A percentile compares a stretch with the other conserved stretches of the same genome.
These are phyloP conservation scores for Porphyrio hochstetteri DNA, from an alignment of 2,113 vertebrate genomes.

Conservation along the genomic window DNA sequence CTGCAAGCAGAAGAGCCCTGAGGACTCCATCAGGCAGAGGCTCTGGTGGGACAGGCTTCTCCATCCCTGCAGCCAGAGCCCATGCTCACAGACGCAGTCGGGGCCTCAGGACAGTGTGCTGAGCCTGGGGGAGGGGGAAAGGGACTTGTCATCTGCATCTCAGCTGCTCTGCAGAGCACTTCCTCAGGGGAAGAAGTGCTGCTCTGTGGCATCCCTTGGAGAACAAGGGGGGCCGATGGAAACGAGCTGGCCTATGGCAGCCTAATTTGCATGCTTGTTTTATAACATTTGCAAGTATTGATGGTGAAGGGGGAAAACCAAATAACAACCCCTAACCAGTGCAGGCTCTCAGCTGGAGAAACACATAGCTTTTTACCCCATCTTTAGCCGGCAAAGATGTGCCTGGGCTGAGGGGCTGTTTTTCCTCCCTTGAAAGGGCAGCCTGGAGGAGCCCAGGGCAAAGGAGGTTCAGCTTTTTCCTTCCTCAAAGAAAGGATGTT, in stretches of 20 bases:
- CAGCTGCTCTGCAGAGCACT: slow-evolving; percentile 46
- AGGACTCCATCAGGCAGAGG: background rate
- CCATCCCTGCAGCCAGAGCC: background rate
- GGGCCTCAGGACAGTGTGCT: background rate
- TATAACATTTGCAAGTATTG: background rate
- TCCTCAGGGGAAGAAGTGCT: slow-evolving; percentile 40
- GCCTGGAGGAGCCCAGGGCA: slow-evolving; percentile 44
- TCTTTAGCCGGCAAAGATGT: background rate
- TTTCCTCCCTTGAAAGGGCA: slow-evolving; percentile 25
- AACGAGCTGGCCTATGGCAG: slow-evolving; percentile 41
- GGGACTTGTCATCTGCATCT: slow-evolving; percentile 15
- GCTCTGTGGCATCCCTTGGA: slow-evolving; percentile 36
- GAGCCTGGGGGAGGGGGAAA: background rate
- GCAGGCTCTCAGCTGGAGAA: background rate
- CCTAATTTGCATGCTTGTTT: slow-evolving; percentile 44
- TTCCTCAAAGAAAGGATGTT: slow-evolving; percentile 65
- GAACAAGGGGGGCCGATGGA: slow-evolving; percentile 43
- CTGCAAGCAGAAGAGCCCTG: background rate
- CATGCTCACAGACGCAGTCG: background rate
- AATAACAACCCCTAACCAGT: background rate
- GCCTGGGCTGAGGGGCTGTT: background rate
- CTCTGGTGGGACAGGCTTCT: background rate
- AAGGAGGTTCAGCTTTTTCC: slow-evolving; percentile 57
- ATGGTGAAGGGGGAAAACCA: background rate
- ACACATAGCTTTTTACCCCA: background rate